Conservation (phyloP, 2,888 invertebrate genomes). For the Megaustenia siamemsis region DNA sequence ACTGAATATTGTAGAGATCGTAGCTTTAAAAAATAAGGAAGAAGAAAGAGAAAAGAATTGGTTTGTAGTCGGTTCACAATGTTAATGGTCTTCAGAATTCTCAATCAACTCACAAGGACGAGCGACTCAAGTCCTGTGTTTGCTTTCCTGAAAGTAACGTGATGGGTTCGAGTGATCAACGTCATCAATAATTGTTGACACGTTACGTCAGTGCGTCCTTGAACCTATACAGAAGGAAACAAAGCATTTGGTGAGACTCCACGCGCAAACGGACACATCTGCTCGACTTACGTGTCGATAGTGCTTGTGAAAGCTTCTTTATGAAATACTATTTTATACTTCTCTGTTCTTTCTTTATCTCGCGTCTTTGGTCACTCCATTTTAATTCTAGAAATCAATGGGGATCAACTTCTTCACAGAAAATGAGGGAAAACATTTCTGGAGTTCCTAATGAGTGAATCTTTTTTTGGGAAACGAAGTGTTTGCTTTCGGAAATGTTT, state of each 20-base stretch:
- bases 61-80: conserved; percentile 44
- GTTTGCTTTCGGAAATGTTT: conserved; percentile 40
- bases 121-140: conserved; percentile 30
- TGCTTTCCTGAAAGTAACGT: conserved; percentile 42
- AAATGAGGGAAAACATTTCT: neutral
- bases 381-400: conserved; percentile 19
- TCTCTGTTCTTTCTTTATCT: neutral
- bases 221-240: conserved; percentile 26
- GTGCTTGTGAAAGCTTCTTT: conserved; percentile 17
- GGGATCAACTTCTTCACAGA: conserved; percentile 3
- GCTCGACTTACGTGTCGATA: conserved; percentile 33
- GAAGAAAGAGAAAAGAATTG: neutral
- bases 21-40: conserved; percentile 1
- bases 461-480: conserved; percentile 31
- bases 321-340: conserved; percentile 4
- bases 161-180: conserved; percentile 41
- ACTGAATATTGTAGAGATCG: conserved; percentile 42
- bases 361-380: conserved; percentile 23
- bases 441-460: conserved; percentile 27
- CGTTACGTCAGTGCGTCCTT: conserved; percentile 45
- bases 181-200: conserved; percentile 47
- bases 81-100: conserved; percentile 51
- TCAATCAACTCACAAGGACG: conserved; percentile 43
- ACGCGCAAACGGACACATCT: conserved; percentile 37
- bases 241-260: conserved; percentile 5